Conservation (phyloP, 2,113 vertebrate species). For the Procavia capensis region DNA sequence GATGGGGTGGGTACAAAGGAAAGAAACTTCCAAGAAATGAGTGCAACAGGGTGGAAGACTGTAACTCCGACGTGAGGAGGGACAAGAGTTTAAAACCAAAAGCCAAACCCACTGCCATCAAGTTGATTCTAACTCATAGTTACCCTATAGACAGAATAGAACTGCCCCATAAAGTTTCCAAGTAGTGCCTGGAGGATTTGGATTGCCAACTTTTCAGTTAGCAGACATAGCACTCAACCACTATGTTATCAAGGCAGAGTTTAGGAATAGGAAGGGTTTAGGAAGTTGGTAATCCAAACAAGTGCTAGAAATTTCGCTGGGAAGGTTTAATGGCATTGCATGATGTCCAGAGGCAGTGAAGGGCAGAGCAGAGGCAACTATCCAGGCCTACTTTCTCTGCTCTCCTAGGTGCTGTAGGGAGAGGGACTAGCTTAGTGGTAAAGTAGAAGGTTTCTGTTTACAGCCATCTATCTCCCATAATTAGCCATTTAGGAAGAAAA, state of each 20-base stretch:
- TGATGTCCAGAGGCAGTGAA: too few relatives aligned
- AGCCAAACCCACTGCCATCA: too few relatives aligned
- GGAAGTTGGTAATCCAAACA: background rate
- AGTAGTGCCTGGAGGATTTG: too few relatives aligned
- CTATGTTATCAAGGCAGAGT: too few relatives aligned
- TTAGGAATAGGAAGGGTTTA: too few relatives aligned
- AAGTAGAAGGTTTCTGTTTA: constrained; percentile 75
- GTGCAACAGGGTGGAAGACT: rapidly evolving
- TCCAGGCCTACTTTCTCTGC: background rate
- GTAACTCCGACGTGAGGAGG: background rate
- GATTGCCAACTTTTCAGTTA: too few relatives aligned
- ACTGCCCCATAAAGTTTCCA: too few relatives aligned
- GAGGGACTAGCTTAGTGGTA: constrained; percentile 6
- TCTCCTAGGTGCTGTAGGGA: background rate
- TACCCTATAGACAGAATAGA: too few relatives aligned
- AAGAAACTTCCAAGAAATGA: background rate
- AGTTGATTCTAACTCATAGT: too few relatives aligned
- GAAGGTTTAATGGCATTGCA: rapidly evolving
- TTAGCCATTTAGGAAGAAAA: constrained; percentile 85
- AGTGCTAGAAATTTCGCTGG: background rate
- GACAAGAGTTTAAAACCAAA: too few relatives aligned
- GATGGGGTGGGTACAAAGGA: too few relatives aligned
- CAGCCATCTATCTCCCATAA: constrained; percentile 83
- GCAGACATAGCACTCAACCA: too few relatives aligned
- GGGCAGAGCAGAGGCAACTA: background rate